Base-by-base conservation (phyloP, 2,113 vertebrate genomes). In the Takifugu bimaculatus region DNA sequence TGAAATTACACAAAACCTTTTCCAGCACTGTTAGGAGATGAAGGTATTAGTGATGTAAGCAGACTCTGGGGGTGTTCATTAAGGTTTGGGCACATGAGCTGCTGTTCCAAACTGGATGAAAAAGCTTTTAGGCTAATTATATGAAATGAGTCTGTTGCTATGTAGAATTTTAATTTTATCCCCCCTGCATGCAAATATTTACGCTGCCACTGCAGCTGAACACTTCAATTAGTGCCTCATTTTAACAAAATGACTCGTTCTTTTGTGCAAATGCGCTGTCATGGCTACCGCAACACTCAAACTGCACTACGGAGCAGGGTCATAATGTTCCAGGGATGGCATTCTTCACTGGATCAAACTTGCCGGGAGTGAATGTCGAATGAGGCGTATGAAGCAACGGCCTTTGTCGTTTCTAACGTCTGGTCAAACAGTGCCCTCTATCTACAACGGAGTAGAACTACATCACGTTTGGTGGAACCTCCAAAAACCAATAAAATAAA, bases 81-180 rank as follows among this genome's bases (percentile, higher is more conserved):
- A 70, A 53, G 44, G 39, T 60, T 45, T 1, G 50, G 27, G 32
- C 14, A 26, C 15, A 44, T 13, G 43, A 13, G 20, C 50, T 50
- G 66, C 70, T 65, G 39, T 60, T 72, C 57, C 59, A 57, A 57
- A 56, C 35, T 65, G 72, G 75, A 85, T 83, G 74, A 81, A 81
- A 82, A 82, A 70, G 85, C 84, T 88, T 87, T 88, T 82, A 85
- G 80, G 58, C 68, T 86, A 87, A 85, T 87, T 86, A 84, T 67
- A 78, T 58, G 62, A 75, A 57, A 75, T 39, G 61, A 71, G 70
- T 53, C 53, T 72, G 68, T 73, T 68, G 60, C 47, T 57, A 27
- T 79, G 59, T 72, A 32, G 65, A 67, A 76, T 80, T 78, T 74
- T 56, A 71, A 73, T 75, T 5, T 13, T 43, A 15, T 20, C 32